These are phyloP conservation scores for Gonocerus acuteangulatus DNA, from an alignment of 2,888 invertebrate species.

Conservation along the genomic window DNA sequence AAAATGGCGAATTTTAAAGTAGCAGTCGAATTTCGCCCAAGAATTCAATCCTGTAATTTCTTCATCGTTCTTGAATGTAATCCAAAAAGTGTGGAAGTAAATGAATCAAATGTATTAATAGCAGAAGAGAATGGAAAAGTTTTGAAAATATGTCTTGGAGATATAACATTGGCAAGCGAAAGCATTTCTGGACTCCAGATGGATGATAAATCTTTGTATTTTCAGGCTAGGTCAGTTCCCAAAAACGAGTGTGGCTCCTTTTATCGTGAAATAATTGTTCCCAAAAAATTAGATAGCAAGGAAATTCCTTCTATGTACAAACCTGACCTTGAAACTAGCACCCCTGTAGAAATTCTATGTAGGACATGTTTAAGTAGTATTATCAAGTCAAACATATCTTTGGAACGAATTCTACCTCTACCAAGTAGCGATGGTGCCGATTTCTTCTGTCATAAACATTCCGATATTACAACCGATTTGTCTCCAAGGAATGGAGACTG, in stretches of 20 bases:
- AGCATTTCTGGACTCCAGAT: slow-evolving; percentile 40
- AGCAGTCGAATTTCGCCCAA: slow-evolving; percentile 17
- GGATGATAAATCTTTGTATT: slow-evolving; percentile 41
- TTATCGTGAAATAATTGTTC: slow-evolving; percentile 40
- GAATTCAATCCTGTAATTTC: slow-evolving; percentile 33
- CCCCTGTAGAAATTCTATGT: slow-evolving; percentile 37
- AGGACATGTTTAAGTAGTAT: slow-evolving; percentile 44
- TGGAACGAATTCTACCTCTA: slow-evolving; percentile 54
- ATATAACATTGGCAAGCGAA: not conserved
- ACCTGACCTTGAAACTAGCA: slow-evolving; percentile 31
- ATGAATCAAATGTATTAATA: slow-evolving; percentile 36
- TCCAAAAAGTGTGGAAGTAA: slow-evolving; percentile 35
- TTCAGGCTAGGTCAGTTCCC: slow-evolving; percentile 42
- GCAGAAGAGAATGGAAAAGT: not conserved
- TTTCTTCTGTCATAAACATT: slow-evolving; percentile 55
- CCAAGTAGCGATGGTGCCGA: slow-evolving; percentile 56
- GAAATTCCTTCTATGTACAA: slow-evolving; percentile 8
- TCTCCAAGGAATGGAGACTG: slow-evolving; percentile 45
- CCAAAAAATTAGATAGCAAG: slow-evolving; percentile 17
- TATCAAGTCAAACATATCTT: slow-evolving; percentile 43
- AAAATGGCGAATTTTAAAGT: not conserved
- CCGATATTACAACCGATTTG: not conserved
- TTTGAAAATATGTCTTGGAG: slow-evolving; percentile 34
- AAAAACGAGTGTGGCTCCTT: slow-evolving; percentile 40
- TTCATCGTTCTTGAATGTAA: not conserved